Conservation (phyloP, 2,797 vertebrate genomes). For the Chelon auratus region DNA sequence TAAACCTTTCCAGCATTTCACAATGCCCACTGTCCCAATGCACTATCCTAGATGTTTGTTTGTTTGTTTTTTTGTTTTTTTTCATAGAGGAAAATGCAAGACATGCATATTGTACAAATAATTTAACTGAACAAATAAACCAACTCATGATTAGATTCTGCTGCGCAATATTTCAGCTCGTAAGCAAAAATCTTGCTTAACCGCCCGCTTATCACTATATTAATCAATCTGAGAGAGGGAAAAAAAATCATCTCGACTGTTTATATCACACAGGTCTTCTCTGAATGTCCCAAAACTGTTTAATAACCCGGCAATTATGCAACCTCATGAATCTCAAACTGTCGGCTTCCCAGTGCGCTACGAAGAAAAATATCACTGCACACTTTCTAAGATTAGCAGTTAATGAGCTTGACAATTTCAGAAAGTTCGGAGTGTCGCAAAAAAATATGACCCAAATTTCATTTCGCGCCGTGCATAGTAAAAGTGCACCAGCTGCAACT, state of each 20-base stretch:
- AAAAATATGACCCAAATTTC: constrained; percentile 56
- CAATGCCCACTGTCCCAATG: not conserved
- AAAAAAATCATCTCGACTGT: constrained; percentile 24
- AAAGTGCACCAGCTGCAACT: constrained; percentile 54
- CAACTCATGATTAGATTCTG: constrained; percentile 14
- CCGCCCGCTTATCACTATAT: constrained; percentile 20
- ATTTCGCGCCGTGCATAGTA: constrained; percentile 40
- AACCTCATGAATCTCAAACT: constrained; percentile 70
- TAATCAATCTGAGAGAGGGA: constrained; percentile 44
- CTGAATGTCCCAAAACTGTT: constrained; percentile 56
- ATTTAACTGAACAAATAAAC: constrained; percentile 11
- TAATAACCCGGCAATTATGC: constrained; percentile 69
- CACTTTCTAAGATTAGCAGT: constrained; percentile 59
- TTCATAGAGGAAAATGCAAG: not conserved
- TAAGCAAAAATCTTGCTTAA: constrained; percentile 5
- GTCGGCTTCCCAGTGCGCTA: constrained; percentile 49
- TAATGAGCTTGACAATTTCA: constrained; percentile 61
- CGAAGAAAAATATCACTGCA: constrained; percentile 42
- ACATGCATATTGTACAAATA: not conserved
- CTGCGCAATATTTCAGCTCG: constrained; percentile 7
- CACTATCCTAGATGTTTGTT: not conserved
- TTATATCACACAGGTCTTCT: constrained; percentile 52
- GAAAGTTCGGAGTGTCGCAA: constrained; percentile 43
- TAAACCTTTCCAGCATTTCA: not conserved
- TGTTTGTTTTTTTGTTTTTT: not conserved